Conservation (phyloP, 2,113 vertebrate species). For the Thinocorus orbignyianus region DNA sequence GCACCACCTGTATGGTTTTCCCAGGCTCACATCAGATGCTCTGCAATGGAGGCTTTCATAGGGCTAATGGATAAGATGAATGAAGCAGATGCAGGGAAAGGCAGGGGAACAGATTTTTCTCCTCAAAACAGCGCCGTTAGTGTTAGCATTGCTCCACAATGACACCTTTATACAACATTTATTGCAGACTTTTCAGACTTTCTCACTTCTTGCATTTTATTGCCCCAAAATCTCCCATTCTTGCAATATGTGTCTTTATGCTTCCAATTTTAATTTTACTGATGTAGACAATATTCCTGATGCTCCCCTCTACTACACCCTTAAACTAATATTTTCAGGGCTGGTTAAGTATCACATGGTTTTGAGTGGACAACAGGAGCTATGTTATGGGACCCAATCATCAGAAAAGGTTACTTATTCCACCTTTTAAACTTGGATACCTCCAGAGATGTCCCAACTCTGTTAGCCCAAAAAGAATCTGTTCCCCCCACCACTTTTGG, state of each 20-base stretch:
- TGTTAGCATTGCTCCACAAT: background rate
- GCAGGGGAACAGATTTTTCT: background rate
- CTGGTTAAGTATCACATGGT: background rate
- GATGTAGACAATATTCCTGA: background rate
- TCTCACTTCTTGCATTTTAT: background rate
- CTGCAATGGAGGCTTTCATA: conserved; percentile 22
- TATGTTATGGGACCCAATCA: fast-evolving
- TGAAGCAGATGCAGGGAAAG: background rate
- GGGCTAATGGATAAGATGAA: conserved; percentile 31
- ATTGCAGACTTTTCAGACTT: background rate
- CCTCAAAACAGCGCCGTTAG: background rate
- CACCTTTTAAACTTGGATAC: background rate
- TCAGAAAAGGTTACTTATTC: background rate
- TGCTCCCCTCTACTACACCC: fast-evolving
- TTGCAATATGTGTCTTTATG: background rate
- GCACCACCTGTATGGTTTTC: conserved; percentile 39
- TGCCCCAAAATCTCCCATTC: fast-evolving
- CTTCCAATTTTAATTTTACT: background rate
- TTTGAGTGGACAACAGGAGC: background rate
- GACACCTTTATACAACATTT: background rate
- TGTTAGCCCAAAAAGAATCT: background rate
- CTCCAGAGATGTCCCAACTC: background rate
- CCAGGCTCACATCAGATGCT: background rate
- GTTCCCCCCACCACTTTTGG: background rate
- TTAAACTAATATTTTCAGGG: background rate